Evolutionary conservation across 2,888 invertebrate genomes (phyloP), one percentile per base, ranked within the genome.

Genomic region (Druceiella hillmani): DNA sequence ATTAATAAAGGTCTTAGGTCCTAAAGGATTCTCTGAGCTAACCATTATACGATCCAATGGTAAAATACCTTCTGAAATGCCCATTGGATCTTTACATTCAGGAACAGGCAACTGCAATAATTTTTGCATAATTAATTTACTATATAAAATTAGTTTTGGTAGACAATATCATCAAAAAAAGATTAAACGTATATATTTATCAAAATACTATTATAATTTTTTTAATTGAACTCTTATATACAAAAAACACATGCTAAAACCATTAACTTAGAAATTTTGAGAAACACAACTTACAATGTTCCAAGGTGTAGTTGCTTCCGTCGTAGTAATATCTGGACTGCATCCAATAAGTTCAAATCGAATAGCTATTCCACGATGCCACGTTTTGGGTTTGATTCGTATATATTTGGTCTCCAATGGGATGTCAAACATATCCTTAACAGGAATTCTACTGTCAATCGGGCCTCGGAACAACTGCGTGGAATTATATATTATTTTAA

Each of bases 291-390:
- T n/a, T n/a, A n/a, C n/a, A n/a, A n/a, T n/a, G n/a, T n/a, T n/a
- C n/a, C n/a, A n/a, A n/a, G n/a, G n/a, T n/a, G n/a, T n/a, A 9
- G 41, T 32, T 5, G 33, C 14, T 1, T 44, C 40, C 0, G 55
- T 47, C 2, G 53, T 48, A 3, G 49, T 41, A 7, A 45, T 40
- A 0, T 55, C 52, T 12, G 61, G 54, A 30, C 46, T 47, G 55
- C 91, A 92, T 3, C 90, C 88, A 25, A 89, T 70, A 5, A 90
- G 56, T 50, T 90, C 88, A 16, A 85, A 69, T 40, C 81, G 69
- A 45, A 90, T 61, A 0, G 83, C 73, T 41, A 76, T 72, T 38
- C 56, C 73, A 3, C 76, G 75, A 49, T 83, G 76, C 88, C 88
- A 91, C 3, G 83, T 78, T 15, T 79, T 62, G 0, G 91, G 91